Base-by-base conservation (phyloP, 2,888 invertebrate genomes). In the Eupeodes latifasciatus region DNA sequence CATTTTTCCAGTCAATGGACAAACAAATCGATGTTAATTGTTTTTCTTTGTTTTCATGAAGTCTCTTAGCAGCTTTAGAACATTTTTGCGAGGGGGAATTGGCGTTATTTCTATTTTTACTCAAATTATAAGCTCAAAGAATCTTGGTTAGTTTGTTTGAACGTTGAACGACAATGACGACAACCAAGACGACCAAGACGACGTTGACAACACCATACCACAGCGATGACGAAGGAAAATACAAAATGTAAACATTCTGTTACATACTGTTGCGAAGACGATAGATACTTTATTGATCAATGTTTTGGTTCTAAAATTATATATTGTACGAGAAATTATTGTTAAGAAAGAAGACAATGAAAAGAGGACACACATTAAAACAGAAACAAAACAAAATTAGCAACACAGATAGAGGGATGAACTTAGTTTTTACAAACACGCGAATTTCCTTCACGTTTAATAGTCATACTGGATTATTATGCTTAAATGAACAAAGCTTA, bases 11-110 rank as follows among this genome's bases (percentile, higher is more conserved):
- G 59, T 66, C 74, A 44, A 74, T 51, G 57, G 53, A 40, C 40
- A 74, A 61, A 75, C 40, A 76, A 85, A 85, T 81, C 81, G 72
- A 81, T 85, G 77, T 40, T 57, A n/a, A 77, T 76, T 80, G 80
- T 53, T 36, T 47, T 71, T 62, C 36, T 40, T 64, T 62, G 27
- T 71, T 66, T 27, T 62, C n/a, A 34, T 69, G 40, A 36, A 40
- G 55, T 71, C 55, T 55, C 27, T 27, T 27, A 40, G 14, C 59
- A n/a, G 44, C 16, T 55, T n/a, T 71, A 12, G 27, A 57, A 27
- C 27, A 27, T 7, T 40, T 36, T 64, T 44, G 19, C 14, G 6
- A 51, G 51, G n/a, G 51, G 16, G 19, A 14, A 34, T 19, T 40
- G 4, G 7, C 7, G 16, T 69, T 53, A 19, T 69, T 12, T 69